Evolutionary conservation across 2,113 vertebrate genomes (phyloP).

Genomic region (Megalops atlanticus): DNA sequence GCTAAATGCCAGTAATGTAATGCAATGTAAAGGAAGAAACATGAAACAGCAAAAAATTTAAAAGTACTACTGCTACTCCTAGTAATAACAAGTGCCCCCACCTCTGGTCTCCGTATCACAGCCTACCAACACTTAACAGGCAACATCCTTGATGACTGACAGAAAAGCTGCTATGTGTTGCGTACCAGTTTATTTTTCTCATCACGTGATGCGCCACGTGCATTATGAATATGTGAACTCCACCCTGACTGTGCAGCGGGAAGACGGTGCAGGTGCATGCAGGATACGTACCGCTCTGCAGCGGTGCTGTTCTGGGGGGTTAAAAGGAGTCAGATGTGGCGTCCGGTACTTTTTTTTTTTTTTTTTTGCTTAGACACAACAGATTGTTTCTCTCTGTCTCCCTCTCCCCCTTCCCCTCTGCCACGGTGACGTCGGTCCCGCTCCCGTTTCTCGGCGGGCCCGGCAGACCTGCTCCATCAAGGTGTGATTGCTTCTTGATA

Average conservation of each 20-base stretch:
- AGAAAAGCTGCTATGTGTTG: neutral
- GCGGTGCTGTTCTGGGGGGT: conserved; percentile 4
- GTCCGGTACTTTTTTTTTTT: conserved; percentile 16
- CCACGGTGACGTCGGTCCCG: conserved; percentile 52
- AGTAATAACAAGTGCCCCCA: too few relatives aligned
- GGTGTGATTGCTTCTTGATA: conserved; percentile 70
- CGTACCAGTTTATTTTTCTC: neutral
- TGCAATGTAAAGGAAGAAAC: too few relatives aligned
- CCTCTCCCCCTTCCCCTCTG: conserved; percentile 10
- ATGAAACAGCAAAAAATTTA: too few relatives aligned
- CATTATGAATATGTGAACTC: neutral
- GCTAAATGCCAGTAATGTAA: too few relatives aligned
- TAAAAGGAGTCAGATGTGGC: conserved; percentile 33
- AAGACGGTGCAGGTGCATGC: neutral
- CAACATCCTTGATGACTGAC: neutral
- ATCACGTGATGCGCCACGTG: neutral
- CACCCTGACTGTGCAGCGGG: neutral
- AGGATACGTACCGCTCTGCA: neutral
- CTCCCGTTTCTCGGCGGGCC: conserved; percentile 52
- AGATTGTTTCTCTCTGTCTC: conserved; percentile 5
- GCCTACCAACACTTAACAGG: neutral
- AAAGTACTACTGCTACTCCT: too few relatives aligned
- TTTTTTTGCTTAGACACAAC: conserved; percentile 36
- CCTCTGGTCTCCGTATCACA: too few relatives aligned
- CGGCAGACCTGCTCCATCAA: conserved; percentile 51